phyloP scores from a whole-genome alignment of 2,113 vertebrate genomes.

The Aegithalos caudatus region DNA sequence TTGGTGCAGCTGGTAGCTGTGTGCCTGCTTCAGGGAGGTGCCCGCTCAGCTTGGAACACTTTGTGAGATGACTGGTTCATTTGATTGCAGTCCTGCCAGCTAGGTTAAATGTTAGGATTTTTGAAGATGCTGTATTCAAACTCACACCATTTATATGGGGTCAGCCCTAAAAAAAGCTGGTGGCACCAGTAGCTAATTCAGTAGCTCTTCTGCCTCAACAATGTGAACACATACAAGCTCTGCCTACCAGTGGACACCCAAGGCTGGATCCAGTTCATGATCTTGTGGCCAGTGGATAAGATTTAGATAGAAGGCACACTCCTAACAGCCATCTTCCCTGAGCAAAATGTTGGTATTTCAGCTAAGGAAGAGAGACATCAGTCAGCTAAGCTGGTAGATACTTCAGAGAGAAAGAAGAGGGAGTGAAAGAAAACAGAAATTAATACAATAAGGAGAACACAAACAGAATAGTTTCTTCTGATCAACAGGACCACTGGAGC shows the following conservation, averaged over 20 bases:
- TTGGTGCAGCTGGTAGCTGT: neutral
- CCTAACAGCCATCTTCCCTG: neutral
- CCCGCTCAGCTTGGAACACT: neutral
- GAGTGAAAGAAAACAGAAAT: neutral
- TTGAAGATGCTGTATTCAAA: neutral
- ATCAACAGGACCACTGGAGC: neutral
- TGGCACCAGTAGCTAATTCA: neutral
- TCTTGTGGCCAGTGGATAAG: neutral
- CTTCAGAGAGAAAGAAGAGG: neutral
- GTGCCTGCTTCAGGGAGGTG: neutral
- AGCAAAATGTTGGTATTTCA: neutral
- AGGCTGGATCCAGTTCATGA: neutral
- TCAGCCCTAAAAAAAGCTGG: neutral
- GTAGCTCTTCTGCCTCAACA: neutral
- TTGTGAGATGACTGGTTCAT: neutral
- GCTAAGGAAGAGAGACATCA: neutral
- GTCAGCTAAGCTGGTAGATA: neutral
- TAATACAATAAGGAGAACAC: neutral
- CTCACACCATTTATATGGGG: neutral
- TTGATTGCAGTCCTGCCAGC: neutral
- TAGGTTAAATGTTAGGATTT: neutral
- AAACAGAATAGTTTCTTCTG: neutral
- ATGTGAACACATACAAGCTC: neutral
- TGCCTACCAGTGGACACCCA: neutral
- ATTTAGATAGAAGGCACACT: neutral